A percentile compares a stretch with the other conserved stretches of the same genome.
phyloP scores from a whole-genome alignment of 2,113 vertebrate genomes.

The Serilophus lunatus region DNA sequence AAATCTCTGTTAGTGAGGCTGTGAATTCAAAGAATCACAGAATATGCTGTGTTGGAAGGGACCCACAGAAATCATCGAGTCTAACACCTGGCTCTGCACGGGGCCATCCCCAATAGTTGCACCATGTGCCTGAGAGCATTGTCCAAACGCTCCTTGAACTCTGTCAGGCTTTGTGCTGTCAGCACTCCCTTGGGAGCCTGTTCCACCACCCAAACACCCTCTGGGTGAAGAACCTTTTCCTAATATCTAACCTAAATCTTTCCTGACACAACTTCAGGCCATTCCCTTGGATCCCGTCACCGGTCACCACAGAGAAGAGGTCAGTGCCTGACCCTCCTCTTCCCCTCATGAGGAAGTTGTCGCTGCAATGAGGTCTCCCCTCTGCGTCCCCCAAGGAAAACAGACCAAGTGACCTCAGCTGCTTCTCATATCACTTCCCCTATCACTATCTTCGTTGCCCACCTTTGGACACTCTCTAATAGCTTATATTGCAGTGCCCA shows the following conservation, averaged over 20 bases:
- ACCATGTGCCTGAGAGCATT: not conserved
- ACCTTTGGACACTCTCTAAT: not conserved
- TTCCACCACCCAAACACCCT: fast-evolving
- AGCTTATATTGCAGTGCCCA: too few relatives aligned
- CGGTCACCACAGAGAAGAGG: not conserved
- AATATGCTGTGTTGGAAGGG: not conserved
- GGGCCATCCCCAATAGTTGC: not conserved
- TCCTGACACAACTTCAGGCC: fast-evolving
- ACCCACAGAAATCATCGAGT: fast-evolving
- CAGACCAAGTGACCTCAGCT: fast-evolving
- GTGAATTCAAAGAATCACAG: not conserved
- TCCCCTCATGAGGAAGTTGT: fast-evolving
- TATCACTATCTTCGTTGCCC: not conserved
- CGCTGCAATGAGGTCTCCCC: fast-evolving
- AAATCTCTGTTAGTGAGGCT: not conserved
- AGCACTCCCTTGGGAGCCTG: not conserved
- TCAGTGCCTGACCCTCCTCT: not conserved
- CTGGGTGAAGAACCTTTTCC: not conserved
- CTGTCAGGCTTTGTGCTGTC: not conserved
- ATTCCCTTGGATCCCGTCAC: fast-evolving
- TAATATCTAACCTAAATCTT: fast-evolving
- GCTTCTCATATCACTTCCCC: fast-evolving
- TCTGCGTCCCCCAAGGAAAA: not conserved
- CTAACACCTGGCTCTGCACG: not conserved
- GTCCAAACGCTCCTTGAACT: not conserved